Percentiles rank a stretch among this genome's conserved stretches.
Conservation (phyloP, 2,888 invertebrate species). For the Serripes groenlandicus region DNA sequence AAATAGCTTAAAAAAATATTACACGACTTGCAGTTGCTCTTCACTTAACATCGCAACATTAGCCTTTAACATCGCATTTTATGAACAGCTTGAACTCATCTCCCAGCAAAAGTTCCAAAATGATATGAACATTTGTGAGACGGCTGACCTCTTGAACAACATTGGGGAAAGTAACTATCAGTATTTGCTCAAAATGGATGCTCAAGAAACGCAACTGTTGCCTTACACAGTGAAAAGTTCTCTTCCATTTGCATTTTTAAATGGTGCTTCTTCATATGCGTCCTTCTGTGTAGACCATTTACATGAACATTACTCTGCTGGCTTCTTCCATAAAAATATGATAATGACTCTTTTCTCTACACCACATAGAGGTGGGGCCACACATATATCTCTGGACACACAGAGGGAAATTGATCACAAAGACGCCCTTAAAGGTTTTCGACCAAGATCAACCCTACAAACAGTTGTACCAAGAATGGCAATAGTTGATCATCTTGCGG, state of each 20-base stretch:
- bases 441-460: conserved; percentile 28
- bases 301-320: conserved; percentile 35
- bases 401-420: conserved; percentile 58
- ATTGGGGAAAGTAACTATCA: conserved; percentile 21
- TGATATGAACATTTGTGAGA: background rate
- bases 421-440: conserved; percentile 46
- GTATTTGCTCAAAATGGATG: conserved; percentile 27
- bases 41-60: no score
- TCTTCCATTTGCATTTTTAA: conserved; percentile 60
- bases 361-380: conserved; percentile 37
- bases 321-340: conserved; percentile 48
- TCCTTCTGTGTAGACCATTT: conserved; percentile 51
- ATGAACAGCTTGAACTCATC: conserved; percentile 14
- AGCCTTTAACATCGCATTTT: conserved; percentile 35
- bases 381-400: conserved; percentile 57
- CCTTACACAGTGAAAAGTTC: conserved; percentile 58
- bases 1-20: conserved; percentile 38
- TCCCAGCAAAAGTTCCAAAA: background rate
- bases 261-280: conserved; percentile 63
- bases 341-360: conserved; percentile 52
- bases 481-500: conserved; percentile 42
- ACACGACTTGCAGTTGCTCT: conserved; percentile 24
- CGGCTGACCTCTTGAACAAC: background rate
- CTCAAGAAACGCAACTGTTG: conserved; percentile 49
- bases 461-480: conserved; percentile 48